phyloP scores from a whole-genome alignment of 2,888 invertebrate species.

The Thymelicus sylvestris region DNA sequence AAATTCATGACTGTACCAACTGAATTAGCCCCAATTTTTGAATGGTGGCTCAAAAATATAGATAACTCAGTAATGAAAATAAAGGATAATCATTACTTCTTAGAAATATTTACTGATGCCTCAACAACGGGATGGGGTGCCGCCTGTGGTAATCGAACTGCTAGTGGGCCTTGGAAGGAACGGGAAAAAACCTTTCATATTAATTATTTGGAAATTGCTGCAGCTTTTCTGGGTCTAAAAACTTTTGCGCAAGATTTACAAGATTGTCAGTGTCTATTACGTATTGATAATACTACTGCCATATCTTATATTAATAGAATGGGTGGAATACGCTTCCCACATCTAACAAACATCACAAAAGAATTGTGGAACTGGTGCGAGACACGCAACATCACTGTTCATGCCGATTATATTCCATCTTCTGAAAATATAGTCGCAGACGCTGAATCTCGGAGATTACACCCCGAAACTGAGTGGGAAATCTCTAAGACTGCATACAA shows the following conservation, averaged over 20 bases:
- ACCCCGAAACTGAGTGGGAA: constrained; percentile 41
- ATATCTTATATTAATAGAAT: constrained; percentile 40
- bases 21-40: constrained; percentile 12
- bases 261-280: constrained; percentile 36
- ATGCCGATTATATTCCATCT: constrained; percentile 38
- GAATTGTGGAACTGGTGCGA: constrained; percentile 42
- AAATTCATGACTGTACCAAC: constrained; percentile 1
- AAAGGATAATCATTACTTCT: background rate
- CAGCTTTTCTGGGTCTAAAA: constrained; percentile 23
- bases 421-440: constrained; percentile 39
- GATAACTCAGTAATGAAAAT: background rate
- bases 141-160: constrained; percentile 4
- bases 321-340: constrained; percentile 39
- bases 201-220: constrained; percentile 28
- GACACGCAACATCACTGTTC: constrained; percentile 18
- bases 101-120: constrained; percentile 35
- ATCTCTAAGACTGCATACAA: constrained; percentile 25
- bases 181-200: constrained; percentile 27
- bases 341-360: constrained; percentile 31
- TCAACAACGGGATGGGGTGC: constrained; percentile 36
- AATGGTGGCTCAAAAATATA: constrained; percentile 31
- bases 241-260: constrained; percentile 30
- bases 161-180: background rate
- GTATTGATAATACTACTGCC: constrained; percentile 42
- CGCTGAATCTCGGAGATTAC: constrained; percentile 35